Conservation (phyloP, 2,797 vertebrate species). For the Melopsittacus undulatus region DNA sequence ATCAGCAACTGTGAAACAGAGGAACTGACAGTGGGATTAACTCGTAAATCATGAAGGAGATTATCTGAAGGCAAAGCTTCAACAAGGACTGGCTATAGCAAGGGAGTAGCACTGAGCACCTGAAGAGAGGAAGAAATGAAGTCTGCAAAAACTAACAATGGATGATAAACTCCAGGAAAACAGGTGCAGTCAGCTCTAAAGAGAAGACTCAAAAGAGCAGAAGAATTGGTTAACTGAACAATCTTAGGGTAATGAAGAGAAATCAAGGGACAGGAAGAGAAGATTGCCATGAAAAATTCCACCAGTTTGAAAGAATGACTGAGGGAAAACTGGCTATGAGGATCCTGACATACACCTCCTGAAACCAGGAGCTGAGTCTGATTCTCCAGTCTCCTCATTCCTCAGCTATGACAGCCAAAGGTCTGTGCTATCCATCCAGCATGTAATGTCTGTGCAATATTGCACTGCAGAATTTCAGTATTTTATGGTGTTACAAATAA, state of each 20-base stretch:
- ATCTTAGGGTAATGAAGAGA: not conserved
- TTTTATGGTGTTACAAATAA: not conserved
- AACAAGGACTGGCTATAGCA: not conserved
- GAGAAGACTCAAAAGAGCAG: not conserved
- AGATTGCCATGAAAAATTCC: not conserved
- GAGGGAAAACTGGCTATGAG: not conserved
- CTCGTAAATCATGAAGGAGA: not conserved
- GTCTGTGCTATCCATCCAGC: not conserved
- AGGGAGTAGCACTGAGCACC: not conserved
- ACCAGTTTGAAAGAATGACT: not conserved
- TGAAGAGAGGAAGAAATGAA: not conserved
- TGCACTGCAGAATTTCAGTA: not conserved
- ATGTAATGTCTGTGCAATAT: accelerated
- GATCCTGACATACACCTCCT: not conserved
- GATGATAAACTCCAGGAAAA: not conserved
- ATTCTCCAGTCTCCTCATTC: not conserved
- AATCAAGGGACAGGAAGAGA: not conserved
- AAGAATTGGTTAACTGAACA: not conserved
- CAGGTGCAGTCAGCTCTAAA: not conserved
- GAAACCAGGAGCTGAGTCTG: not conserved
- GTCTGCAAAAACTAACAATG: not conserved
- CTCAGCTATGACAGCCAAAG: not conserved
- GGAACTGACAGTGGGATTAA: not conserved
- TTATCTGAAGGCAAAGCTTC: not conserved
- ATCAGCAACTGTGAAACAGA: not conserved